Base-by-base conservation (phyloP, 2,888 invertebrate species). In the Cheilosia scutellata region DNA sequence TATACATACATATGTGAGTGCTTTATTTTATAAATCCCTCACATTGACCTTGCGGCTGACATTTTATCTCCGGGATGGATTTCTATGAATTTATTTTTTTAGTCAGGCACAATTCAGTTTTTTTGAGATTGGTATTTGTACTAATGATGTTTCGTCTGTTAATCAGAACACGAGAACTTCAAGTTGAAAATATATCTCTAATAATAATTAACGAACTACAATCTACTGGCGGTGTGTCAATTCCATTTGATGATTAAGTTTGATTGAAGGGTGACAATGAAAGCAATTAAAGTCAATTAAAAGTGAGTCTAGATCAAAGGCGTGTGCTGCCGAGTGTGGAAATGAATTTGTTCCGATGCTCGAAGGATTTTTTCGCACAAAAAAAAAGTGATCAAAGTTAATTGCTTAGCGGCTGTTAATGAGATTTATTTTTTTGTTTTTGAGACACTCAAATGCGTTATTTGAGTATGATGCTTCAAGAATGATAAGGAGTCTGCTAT, bases 261-360 rank as follows among this genome's bases (percentile, higher is more conserved):
- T 58, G 70, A 63, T n/a, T 63, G 49, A 78, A 63, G 49, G 55
- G 77, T 53, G 60, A 49, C 76, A 68, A 60, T 60, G 20, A 53
- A 60, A 70, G 44, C 47, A 77, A 77, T 78, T 63, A 62, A 55
- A 55, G 60, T 55, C 49, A 78, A 78, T 78, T 78, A 63, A 31
- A 31, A 62, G 40, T 37, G 55, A 63, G 63, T 71, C 49, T 63
- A 63, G 55, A 70, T 70, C 63, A 78, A 71, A 63, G 70, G 55
- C 70, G 29, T 51, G 40, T 63, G 70, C 63, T 44, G 47, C 57
- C 29, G 44, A 57, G 47, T 55, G 63, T 57, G 31, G 13, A 55
- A 62, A 70, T 70, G 27, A 44, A 31, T 60, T 68, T 6, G n/a
- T 49, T 53, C 33, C 74, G 6, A 42, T 9, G 33, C 37, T 11